These are phyloP conservation scores for Eueides isabella DNA, from an alignment of 1,140 invertebrate species.

Conservation along the genomic window DNA sequence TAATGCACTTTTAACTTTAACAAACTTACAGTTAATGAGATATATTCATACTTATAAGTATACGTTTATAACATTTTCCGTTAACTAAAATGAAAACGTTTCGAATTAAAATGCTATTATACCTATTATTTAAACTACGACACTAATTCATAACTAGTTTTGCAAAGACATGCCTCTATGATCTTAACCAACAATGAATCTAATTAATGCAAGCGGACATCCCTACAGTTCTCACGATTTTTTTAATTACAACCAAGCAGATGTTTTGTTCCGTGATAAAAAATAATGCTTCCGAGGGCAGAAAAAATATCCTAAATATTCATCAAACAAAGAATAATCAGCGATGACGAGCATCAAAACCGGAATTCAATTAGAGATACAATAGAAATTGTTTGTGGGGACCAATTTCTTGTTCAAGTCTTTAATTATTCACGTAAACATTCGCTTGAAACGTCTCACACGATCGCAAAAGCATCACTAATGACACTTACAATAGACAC, in stretches of 20 bases:
- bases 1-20: conserved; percentile 11
- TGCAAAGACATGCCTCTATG: conserved; percentile 27
- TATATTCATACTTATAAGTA: too few relatives aligned
- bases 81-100: neutral
- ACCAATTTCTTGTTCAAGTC: conserved; percentile 64
- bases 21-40: neutral
- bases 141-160: conserved; percentile 29
- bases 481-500: conserved; percentile 70
- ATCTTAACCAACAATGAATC: conserved; percentile 35
- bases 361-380: conserved; percentile 77
- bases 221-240: conserved; percentile 75
- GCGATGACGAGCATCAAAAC: conserved; percentile 75
- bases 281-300: conserved; percentile 58
- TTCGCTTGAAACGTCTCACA: conserved; percentile 63
- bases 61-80: too few relatives aligned
- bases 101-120: neutral
- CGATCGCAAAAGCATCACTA: conserved; percentile 71
- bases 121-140: neutral
- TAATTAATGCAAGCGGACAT: conserved; percentile 65
- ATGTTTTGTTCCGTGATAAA: conserved; percentile 68
- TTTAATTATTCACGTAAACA: conserved; percentile 74
- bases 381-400: conserved; percentile 72
- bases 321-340: conserved; percentile 75
- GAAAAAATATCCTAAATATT: conserved; percentile 69
- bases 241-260: conserved; percentile 75